These are phyloP conservation scores for Enteromius paludinosus DNA, from an alignment of 2,797 vertebrate species.

Conservation along the genomic window DNA sequence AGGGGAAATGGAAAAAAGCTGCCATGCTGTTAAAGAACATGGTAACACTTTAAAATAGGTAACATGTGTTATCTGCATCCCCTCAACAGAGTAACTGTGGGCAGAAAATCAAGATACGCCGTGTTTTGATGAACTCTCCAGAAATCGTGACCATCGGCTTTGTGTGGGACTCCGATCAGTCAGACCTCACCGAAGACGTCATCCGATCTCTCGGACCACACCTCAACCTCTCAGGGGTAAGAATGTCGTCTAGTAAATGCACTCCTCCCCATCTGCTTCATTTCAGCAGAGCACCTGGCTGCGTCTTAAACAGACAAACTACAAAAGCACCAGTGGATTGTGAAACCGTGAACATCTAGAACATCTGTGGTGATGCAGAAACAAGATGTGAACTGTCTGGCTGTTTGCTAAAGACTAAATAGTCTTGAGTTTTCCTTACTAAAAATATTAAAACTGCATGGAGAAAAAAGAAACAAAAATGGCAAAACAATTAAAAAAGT, in stretches of 20 bases:
- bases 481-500: too few species aligned
- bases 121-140: conserved; percentile 97
- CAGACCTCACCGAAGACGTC: conserved; percentile 92
- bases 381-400: background rate
- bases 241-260: background rate
- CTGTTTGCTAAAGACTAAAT: background rate
- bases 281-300: background rate
- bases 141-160: conserved; percentile 98
- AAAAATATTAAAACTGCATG: background rate
- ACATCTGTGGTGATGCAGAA: background rate
- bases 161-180: conserved; percentile 98
- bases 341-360: background rate
- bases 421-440: background rate
- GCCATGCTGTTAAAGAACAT: too few species aligned
- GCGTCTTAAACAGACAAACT: background rate
- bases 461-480: too few species aligned
- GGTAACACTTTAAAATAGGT: too few species aligned
- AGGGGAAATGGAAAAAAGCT: too few species aligned
- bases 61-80: background rate
- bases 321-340: background rate
- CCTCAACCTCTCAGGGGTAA: conserved; percentile 91
- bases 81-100: conserved; percentile 91
- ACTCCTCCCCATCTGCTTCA: background rate
- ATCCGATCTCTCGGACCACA: conserved; percentile 87
- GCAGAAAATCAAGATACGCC: conserved; percentile 92